Evolutionary conservation across 1,140 invertebrate genomes (phyloP), one percentile per base, ranked within the genome.

Genomic region (Drosophila setifemur): DNA sequence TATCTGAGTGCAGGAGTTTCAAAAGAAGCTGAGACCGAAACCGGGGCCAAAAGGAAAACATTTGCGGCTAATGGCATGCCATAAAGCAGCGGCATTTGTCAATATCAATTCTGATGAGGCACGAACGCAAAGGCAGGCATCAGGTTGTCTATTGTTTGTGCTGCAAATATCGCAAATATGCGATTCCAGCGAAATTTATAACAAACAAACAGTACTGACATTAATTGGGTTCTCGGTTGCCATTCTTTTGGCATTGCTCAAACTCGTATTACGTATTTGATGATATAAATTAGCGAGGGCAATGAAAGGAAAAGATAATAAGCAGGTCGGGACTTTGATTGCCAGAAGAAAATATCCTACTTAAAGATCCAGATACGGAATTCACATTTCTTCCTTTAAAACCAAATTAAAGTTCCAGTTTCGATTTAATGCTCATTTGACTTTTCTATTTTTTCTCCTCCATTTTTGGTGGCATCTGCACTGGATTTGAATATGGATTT

Each of bases 71-170:
- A 83, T 83, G 81, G 78, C 64, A 43, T 63, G 50, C 70, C 74
- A 79, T 85, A 83, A 83, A 70, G 45, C 70, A 73, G 54, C 57
- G 44, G 77, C 78, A 85, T 79, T 83, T 83, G 78, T 85, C 79
- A 83, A 76, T 79, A 85, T 85, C 66, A 83, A 74, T 83, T 70
- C 54, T 70, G 78, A 77, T 73, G 73, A 73, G 64, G 54, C 74
- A 66, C 67, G 48, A 69, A 67, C 31, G 44, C 64, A 50, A 31
- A 18, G 52, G 42, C 2, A 29, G 19, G 40, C 54, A 66, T 48
- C 63, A 63, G 73, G 64, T n/a, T n/a, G n/a, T 72, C 78, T 78
- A 81, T 81, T 81, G 77, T 82, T 73, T 85, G 73, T 31, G 37
- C 12, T 37, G 66, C 39, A 77, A 72, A 76, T 66, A 76, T 66